phyloP scores from a whole-genome alignment of 2,113 vertebrate species.

The Leuciscus idus region DNA sequence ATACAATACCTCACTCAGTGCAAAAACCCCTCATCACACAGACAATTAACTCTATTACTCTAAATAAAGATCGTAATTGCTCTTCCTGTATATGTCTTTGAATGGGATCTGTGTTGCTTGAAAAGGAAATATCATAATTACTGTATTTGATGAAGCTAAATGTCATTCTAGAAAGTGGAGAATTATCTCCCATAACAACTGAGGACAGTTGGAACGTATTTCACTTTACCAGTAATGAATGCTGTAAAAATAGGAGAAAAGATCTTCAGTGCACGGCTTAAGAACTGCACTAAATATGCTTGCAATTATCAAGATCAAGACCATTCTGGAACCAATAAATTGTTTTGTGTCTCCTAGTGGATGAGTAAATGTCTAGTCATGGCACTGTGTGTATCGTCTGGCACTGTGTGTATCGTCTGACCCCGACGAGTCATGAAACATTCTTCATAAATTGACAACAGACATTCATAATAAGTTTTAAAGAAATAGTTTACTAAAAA shows the following conservation, averaged over 20 bases:
- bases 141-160: conserved; percentile 22
- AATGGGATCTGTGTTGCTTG: conserved; percentile 5
- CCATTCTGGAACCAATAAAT: not conserved
- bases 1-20: not conserved
- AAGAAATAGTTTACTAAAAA: not conserved
- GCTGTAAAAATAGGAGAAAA: not conserved
- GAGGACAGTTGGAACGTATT: not conserved
- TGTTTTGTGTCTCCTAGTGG: conserved; percentile 8
- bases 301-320: not conserved
- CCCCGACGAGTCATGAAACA: not conserved
- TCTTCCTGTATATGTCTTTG: not conserved
- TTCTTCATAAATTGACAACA: conserved; percentile 26
- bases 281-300: conserved; percentile 12
- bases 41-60: not conserved
- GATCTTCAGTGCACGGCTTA: not conserved
- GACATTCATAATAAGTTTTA: not conserved
- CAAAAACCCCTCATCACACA: not conserved
- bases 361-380: conserved; percentile 28
- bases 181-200: not conserved
- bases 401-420: not conserved
- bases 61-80: conserved; percentile 21
- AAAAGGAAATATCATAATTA: conserved; percentile 3
- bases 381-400: not conserved
- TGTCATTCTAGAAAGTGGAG: not conserved
- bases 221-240: conserved; percentile 23